Conservation (phyloP, 2,888 invertebrate species). For the Conops quadrifasciatus region DNA sequence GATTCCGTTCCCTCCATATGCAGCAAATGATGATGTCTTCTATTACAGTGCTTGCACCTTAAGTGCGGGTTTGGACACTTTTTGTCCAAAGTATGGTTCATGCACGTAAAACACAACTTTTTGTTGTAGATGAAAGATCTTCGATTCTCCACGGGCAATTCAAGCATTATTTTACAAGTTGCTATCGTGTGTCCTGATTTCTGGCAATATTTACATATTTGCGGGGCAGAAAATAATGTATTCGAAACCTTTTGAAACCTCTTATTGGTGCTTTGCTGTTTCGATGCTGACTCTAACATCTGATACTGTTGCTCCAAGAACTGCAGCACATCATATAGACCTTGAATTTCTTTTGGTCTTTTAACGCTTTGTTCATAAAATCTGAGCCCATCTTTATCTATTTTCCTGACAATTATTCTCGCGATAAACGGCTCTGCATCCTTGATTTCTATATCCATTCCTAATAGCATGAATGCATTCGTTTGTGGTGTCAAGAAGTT, state of each 20-base stretch:
- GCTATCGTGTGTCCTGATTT: conserved; percentile 1
- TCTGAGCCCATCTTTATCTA: too few relatives aligned
- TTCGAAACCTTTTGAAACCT: background rate
- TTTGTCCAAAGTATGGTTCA: conserved; percentile 8
- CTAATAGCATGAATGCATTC: too few relatives aligned
- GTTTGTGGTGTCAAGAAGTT: too few relatives aligned
- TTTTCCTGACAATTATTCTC: too few relatives aligned
- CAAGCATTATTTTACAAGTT: background rate
- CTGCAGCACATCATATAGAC: too few relatives aligned
- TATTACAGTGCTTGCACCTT: conserved; percentile 4
- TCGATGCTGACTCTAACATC: too few relatives aligned
- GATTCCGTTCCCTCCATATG: background rate
- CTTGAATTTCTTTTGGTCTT: too few relatives aligned
- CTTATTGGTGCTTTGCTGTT: too few relatives aligned
- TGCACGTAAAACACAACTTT: conserved; percentile 12
- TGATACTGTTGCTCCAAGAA: too few relatives aligned
- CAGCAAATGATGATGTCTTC: conserved; percentile 4
- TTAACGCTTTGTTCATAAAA: too few relatives aligned
- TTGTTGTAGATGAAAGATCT: background rate
- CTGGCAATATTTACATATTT: conserved; percentile 1
- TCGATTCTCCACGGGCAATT: conserved; percentile 5
- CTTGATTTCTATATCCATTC: too few relatives aligned
- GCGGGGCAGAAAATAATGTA: conserved; percentile 6
- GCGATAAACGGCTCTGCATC: too few relatives aligned
- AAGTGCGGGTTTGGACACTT: background rate